Evolutionary conservation across 2,888 invertebrate species (phyloP).

Genomic region (Pardosa pseudoannulata): DNA sequence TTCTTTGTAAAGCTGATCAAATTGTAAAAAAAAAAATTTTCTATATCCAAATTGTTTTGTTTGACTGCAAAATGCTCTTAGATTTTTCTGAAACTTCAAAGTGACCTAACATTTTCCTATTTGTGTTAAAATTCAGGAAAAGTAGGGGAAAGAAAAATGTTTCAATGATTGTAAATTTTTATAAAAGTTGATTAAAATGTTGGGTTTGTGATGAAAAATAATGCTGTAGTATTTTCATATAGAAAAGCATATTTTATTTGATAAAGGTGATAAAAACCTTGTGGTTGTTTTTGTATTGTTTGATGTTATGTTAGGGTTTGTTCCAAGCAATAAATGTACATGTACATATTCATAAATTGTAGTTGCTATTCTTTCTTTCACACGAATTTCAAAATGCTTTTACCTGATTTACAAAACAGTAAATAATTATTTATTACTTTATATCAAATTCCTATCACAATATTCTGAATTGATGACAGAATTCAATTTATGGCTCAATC

Average conservation of each 20-base stretch:
- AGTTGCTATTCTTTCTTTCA: not conserved
- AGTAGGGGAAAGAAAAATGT: not conserved
- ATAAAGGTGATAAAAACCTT: slow-evolving; percentile 36
- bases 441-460: no score
- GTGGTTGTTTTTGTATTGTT: slow-evolving; percentile 54
- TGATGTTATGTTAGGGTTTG: slow-evolving; percentile 65
- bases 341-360: slow-evolving; percentile 56
- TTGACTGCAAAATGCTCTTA: not conserved
- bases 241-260: slow-evolving; percentile 48
- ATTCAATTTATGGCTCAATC: no score
- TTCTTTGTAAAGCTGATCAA: no score
- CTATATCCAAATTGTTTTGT: not conserved
- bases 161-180: slow-evolving; percentile 10
- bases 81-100: not conserved
- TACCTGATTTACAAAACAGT: no score
- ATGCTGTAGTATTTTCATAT: slow-evolving; percentile 55
- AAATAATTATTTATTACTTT: no score
- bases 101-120: slow-evolving; percentile 16
- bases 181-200: slow-evolving; percentile 8
- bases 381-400: no score
- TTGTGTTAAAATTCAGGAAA: slow-evolving; percentile 10
- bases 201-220: slow-evolving; percentile 42
- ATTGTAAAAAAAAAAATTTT: no score
- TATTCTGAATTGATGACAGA: no score
- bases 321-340: slow-evolving; percentile 72